These are phyloP conservation scores for Ceratina japonica DNA, from an alignment of 1,140 invertebrate species.

Conservation along the genomic window DNA sequence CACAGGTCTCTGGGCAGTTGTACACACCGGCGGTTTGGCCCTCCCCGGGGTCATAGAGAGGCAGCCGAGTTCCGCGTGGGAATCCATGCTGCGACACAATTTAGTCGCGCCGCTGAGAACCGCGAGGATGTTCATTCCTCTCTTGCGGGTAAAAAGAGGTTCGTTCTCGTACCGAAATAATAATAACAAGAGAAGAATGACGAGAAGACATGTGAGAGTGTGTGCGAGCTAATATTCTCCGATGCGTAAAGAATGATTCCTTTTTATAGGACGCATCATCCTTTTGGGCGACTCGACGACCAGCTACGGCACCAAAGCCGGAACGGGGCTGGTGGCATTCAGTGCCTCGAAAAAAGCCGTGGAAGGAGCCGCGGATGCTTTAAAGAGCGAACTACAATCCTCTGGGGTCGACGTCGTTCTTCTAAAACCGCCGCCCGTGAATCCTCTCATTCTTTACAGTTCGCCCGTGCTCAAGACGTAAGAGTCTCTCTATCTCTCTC, in stretches of 20 bases:
- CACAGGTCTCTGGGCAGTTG: conserved; percentile 90
- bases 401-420: conserved; percentile 87
- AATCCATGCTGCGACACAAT: conserved; percentile 87
- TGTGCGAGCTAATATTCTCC: neutral
- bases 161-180: neutral
- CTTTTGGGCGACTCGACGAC: conserved; percentile 76
- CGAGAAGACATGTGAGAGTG: neutral
- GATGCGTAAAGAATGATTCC: conserved; percentile 16
- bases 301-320: conserved; percentile 69
- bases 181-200: neutral
- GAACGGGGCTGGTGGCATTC: conserved; percentile 83
- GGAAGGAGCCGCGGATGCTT: conserved; percentile 85
- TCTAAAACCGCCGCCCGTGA: conserved; percentile 85
- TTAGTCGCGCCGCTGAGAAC: conserved; percentile 87
- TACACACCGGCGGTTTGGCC: conserved; percentile 88
- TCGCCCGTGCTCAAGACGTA: conserved; percentile 81
- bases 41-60: conserved; percentile 84
- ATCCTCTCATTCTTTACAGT: conserved; percentile 83
- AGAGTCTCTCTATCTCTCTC: conserved; percentile 45
- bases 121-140: conserved; percentile 86
- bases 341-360: conserved; percentile 85
- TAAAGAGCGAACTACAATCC: conserved; percentile 84
- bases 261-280: conserved; percentile 76
- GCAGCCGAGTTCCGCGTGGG: conserved; percentile 88
- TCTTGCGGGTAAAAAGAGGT: conserved; percentile 82